Evolutionary conservation across 2,113 vertebrate genomes (phyloP), one percentile per base, ranked within the genome.

Genomic region (Potamarius usumacintae): DNA sequence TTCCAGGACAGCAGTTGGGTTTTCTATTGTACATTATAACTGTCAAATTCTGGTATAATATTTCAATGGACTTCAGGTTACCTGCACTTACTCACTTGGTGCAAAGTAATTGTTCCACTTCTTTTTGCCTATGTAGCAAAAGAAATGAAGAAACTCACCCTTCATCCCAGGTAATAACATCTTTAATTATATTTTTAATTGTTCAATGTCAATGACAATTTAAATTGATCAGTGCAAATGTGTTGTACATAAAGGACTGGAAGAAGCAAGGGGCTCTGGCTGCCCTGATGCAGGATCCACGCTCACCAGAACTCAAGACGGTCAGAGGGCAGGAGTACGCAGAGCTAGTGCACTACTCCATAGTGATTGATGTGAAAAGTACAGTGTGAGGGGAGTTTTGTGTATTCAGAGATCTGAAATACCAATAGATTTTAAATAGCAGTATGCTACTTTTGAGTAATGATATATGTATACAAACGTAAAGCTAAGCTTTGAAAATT

Each of bases 351-450:
- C 90, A 81, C n/a, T 95, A 93, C 89, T 92, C 94, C 88, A 95
- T 96, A 17, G 92, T 95, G 83, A 86, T 95, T 9, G 94, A 95
- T 15, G 42, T 93, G 74, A 95, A 94, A 92, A 94, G 92, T 50
- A 92, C 91, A 0, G 94, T 95, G 87, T 95, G 83, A 94, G 60
- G 55, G 8, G 4, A 4, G 55, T 1, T 57, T 2, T 1, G 53
- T 30, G 48, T 79, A 69, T 60, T 25, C n/a, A 50, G 3, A 69
- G 3, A 30, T 74, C 22, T 69, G 22, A 60, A 62, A 65, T 60
- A 15, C 48, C 20, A 15, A 48, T 53, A 53, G 17, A 48, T 83
- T 52, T n/a, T 72, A 79, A 20, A 80, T 30, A 87, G 25, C 58
- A 77, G 69, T 11, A 69, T 18, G 69, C 27, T 55, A 55, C 2